A percentile compares a stretch with the other conserved stretches of the same genome.
Conservation (phyloP, 2,797 vertebrate genomes). For the Petrocephalus schoutedeni region DNA sequence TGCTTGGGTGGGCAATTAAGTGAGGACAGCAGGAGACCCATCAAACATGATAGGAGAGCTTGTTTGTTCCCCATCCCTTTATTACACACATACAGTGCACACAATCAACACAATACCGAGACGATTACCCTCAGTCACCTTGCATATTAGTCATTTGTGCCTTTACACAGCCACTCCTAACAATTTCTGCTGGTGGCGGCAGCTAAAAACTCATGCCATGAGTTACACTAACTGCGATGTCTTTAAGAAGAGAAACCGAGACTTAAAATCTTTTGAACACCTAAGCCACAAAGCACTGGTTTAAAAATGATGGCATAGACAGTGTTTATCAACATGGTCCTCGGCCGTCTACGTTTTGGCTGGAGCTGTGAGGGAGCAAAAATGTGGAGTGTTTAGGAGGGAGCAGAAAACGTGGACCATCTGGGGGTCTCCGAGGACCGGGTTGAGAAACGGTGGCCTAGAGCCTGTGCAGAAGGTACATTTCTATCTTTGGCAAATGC, state of each 20-base stretch:
- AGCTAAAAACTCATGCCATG: not conserved
- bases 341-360: not conserved
- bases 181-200: not conserved
- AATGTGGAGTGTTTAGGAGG: not conserved
- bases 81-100: not conserved
- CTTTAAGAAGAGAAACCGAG: not conserved
- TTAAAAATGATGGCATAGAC: not conserved
- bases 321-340: not conserved
- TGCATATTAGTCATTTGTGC: slow-evolving; percentile 5
- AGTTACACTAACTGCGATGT: not conserved
- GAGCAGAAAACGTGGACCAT: not conserved
- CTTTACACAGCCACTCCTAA: not conserved
- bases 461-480: not conserved
- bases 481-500: not conserved
- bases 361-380: not conserved
- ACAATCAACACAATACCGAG: not conserved
- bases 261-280: not conserved
- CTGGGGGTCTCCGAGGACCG: not conserved
- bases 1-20: not conserved
- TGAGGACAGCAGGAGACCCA: not conserved
- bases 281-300: not conserved
- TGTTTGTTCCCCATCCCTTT: not conserved
- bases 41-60: not conserved
- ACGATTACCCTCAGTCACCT: not conserved
- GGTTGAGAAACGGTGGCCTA: not conserved